Base-by-base conservation (phyloP, 2,113 vertebrate species). In the Lepidothrix coronata region DNA sequence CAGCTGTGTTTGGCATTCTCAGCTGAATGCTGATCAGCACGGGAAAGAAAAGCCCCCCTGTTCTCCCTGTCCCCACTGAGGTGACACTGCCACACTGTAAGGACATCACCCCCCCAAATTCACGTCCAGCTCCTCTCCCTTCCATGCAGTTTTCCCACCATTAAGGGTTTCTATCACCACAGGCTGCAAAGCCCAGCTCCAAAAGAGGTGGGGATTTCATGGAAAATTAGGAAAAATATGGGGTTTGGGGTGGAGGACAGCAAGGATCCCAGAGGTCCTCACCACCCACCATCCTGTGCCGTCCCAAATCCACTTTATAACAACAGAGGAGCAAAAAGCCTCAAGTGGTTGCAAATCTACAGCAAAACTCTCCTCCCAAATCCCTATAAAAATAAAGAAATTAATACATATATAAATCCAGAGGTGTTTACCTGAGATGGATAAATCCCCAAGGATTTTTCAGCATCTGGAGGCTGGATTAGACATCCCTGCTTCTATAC, bases 391-490 rank as follows among this genome's bases (percentile, higher is more conserved):
- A 35, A 13, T 3, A 35, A 0, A 68, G 0, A 55, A 59, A 41
- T 25, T 18, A 8, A 16, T 2, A 44, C 28, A 13, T 1, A 14
- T 2, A 39, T 3, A 51, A 63, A 43, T 5, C 48, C 27, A 25
- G 31, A 73, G 11, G 24, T 16, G 12, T 94, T 95, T 96, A 97
- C 96, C 89, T 85, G 86, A 84, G 33, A 16, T 58, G 16, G 79
- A 30, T 44, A 44, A 74, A 70, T 39, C 41, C 65, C 46, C 6
- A 2, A 5, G 21, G 28, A 12, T 15, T 84, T 75, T 49, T 12
- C 54, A 54, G 67, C 28, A 21, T 7, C 25, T 2, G 0, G 65
- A 31, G n/a, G 39, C 18, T 48, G 88, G 41, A 11, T 37, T 8
- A 28, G 16, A 27, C 22, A 18, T 41, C n/a, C 11, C 49, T 51